Base-by-base conservation (phyloP, 2,888 invertebrate species). In the Anodontia alba region DNA sequence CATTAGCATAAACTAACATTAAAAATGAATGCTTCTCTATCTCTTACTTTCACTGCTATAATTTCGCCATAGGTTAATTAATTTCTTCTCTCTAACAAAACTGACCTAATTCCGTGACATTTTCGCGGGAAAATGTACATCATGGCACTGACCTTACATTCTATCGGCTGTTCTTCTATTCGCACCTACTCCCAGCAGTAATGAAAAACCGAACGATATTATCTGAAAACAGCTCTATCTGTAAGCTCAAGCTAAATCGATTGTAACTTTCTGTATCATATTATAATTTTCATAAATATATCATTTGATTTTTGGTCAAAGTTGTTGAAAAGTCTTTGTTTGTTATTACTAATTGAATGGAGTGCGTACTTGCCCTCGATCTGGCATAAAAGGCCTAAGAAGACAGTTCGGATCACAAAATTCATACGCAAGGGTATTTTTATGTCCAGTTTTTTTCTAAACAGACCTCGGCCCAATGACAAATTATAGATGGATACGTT, bases 141-240 rank as follows among this genome's bases (percentile, higher is more conserved):
- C 72, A 70, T 79, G 79, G 71, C 71, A 74, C 73, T 78, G 83
- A 83, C 83, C 83, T 83, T 71, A 71, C 74, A 77, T 83, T 79
- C 71, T 83, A 83, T 74, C 72, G 54, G 76, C 70, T 66, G 20
- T 79, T 71, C 49, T 31, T n/a, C 29, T 38, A 31, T 43, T 17
- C 43, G 29, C 38, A 51, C 54, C 1, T 38, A 31, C 68, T 38
- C 36, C 76, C 76, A 49, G 17, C 51, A n/a, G 5, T 20, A 51
- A 20, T n/a, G n/a, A n/a, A n/a, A n/a, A n/a, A n/a, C n/a, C n/a
- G n/a, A n/a, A n/a, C n/a, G n/a, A n/a, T n/a, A n/a, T n/a, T n/a
- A n/a, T n/a, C n/a, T n/a, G n/a, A n/a, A n/a, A n/a, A n/a, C n/a
- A n/a, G n/a, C n/a, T n/a, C n/a, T n/a, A n/a, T n/a, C n/a, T n/a